These are phyloP conservation scores for Cosmorhoe ocellata DNA, from an alignment of 2,888 invertebrate genomes.

Conservation along the genomic window DNA sequence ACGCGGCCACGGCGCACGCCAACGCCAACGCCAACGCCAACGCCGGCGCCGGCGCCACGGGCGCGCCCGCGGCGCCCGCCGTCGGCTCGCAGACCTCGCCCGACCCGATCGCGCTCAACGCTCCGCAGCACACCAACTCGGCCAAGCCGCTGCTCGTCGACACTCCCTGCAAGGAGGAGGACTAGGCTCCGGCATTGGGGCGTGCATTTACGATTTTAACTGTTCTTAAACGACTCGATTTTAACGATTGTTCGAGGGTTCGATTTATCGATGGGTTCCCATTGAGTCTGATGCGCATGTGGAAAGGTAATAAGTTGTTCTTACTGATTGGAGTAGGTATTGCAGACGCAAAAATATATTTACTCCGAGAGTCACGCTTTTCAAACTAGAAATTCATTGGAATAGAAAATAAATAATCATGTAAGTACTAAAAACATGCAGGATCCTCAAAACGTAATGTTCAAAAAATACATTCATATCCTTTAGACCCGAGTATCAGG, in stretches of 20 bases:
- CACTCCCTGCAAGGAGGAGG: conserved; percentile 74
- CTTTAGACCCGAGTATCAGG: too few species aligned
- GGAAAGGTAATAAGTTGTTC: too few species aligned
- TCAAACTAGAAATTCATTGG: too few species aligned
- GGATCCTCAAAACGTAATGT: too few species aligned
- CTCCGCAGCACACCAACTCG: conserved; percentile 58
- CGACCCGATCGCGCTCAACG: conserved; percentile 54
- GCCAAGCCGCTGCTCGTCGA: conserved; percentile 74
- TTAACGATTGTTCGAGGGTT: conserved; percentile 52
- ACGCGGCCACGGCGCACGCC: conserved; percentile 74
- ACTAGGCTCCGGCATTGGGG: conserved; percentile 46
- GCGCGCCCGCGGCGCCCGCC: conserved; percentile 44
- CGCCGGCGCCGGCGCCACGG: conserved; percentile 24
- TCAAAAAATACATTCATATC: too few species aligned
- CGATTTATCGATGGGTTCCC: conserved; percentile 37
- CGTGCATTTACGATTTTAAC: conserved; percentile 45
- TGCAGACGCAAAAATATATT: too few species aligned
- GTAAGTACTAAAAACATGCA: too few species aligned
- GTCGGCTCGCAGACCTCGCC: conserved; percentile 48
- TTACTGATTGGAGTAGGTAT: too few species aligned
- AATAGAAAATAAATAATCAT: too few species aligned
- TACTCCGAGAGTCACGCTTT: too few species aligned
- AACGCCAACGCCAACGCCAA: conserved; percentile 60
- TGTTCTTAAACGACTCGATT: conserved; percentile 37
- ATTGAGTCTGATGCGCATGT: too few species aligned